Percentiles rank a stretch among this genome's conserved stretches.
These are phyloP conservation scores for Tichodroma muraria DNA, from an alignment of 2,113 vertebrate genomes.

Conservation along the genomic window DNA sequence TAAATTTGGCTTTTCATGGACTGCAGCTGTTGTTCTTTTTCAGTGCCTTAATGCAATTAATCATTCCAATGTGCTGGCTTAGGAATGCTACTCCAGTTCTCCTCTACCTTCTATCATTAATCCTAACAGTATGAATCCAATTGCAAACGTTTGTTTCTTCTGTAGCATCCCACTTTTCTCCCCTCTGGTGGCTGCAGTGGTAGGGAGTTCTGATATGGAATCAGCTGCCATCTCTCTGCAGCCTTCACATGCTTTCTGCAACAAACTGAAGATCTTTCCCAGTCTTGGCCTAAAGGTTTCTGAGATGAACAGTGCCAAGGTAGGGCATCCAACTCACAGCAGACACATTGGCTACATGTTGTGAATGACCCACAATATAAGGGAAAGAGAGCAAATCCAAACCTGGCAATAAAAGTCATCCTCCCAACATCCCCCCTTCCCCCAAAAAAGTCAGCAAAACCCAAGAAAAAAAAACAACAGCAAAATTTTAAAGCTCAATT, in stretches of 20 bases:
- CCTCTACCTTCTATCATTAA: constrained; percentile 58
- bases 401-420: not conserved
- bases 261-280: not conserved
- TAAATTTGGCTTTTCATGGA: constrained; percentile 69
- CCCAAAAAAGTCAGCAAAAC: not conserved
- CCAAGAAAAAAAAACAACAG: not conserved
- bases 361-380: not conserved
- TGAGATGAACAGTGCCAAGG: not conserved
- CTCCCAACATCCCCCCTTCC: rapidly evolving
- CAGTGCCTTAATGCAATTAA: constrained; percentile 63
- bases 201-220: not conserved
- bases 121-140: constrained; percentile 60
- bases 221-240: not conserved
- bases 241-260: not conserved
- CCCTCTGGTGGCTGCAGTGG: not conserved
- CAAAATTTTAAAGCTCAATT: not conserved
- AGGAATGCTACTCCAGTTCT: constrained; percentile 42
- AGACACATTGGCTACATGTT: not conserved
- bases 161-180: constrained; percentile 4
- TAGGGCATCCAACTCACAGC: not conserved
- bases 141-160: constrained; percentile 49
- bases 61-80: constrained; percentile 60
- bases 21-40: constrained; percentile 71
- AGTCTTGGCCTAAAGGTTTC: not conserved
- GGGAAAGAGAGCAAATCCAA: not conserved